A percentile compares a stretch with the other conserved stretches of the same genome.
phyloP scores from a whole-genome alignment of 2,888 invertebrate species.

The Lithophane semibrunnea region DNA sequence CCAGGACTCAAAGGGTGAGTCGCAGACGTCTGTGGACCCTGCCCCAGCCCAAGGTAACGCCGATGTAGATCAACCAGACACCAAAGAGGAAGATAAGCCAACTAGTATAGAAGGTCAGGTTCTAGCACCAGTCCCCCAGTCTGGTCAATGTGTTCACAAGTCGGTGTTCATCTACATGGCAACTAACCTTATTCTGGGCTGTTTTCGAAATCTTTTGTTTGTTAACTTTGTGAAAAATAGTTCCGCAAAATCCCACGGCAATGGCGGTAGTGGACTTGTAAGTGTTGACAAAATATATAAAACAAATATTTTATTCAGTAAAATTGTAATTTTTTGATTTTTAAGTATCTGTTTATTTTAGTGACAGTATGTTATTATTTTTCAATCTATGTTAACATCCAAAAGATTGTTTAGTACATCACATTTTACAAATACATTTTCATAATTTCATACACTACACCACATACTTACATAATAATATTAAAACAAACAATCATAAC shows the following conservation, averaged over 20 bases:
- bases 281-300: not conserved
- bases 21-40: slow-evolving; percentile 67
- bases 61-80: slow-evolving; percentile 85
- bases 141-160: slow-evolving; percentile 69
- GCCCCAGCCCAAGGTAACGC: slow-evolving; percentile 82
- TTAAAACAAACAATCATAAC: not conserved
- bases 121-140: slow-evolving; percentile 47
- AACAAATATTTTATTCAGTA: not conserved
- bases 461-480: not conserved
- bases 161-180: slow-evolving; percentile 85
- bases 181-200: slow-evolving; percentile 81
- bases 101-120: slow-evolving; percentile 79
- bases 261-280: slow-evolving; percentile 26
- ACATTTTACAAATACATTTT: slow-evolving; percentile 24
- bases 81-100: slow-evolving; percentile 69
- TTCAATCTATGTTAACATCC: slow-evolving; percentile 10
- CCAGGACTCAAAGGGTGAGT: slow-evolving; percentile 90
- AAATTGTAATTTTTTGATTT: not conserved
- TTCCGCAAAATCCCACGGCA: not conserved
- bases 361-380: slow-evolving; percentile 2
- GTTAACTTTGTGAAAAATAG: slow-evolving; percentile 26
- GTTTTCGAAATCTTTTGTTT: slow-evolving; percentile 44
- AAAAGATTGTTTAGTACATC: slow-evolving; percentile 12
- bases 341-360: not conserved
- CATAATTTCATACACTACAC: slow-evolving; percentile 4